Evolutionary conservation across 2,888 invertebrate genomes (phyloP), one percentile per base, ranked within the genome.

Genomic region (Agriopis leucophaearia): DNA sequence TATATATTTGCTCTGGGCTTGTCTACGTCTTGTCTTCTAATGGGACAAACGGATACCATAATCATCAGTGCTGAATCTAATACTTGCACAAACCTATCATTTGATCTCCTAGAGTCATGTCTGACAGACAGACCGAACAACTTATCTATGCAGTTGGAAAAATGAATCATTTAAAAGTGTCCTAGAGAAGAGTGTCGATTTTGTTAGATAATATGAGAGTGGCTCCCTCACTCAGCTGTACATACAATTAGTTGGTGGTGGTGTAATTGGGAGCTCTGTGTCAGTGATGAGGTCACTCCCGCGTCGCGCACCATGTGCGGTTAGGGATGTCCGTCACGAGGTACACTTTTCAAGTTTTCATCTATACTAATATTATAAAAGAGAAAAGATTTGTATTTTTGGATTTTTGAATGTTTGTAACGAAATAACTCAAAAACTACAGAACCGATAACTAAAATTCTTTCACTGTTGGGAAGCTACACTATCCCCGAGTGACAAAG

Each of bases 261-360:
- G 13, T 65, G 65, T 70, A 72, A 70, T 70, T 69, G 48, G 62
- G 64, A 36, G 38, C 16, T n/a, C 50, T 70, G 70, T 69, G 66
- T 64, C 68, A 64, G 42, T 57, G 74, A 74, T 77, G 77, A 77
- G 77, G 74, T 75, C 77, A 74, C 77, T 69, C 77, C 77, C 77
- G 42, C 75, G 16, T 57, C 67, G 74, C 55, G 62, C 16, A 18
- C 56, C 63, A 58, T 67, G 62, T 62, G 63, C 15, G 0, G 7
- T 5, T 63, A 67, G 67, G 67, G 67, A 44, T 67, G 58, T 5
- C 66, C 9, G 58, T 5, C 66, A 15, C 35, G 10, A 13, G 8
- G 18, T 6, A 47, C 8, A 48, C n/a, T n/a, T 18, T 10, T n/a
- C 4, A 45, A 47, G 6, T 36, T 36, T 36, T 27, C 27, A 27